Percentiles rank a stretch among this genome's conserved stretches.
These are phyloP conservation scores for Ptychochromis oligacanthus DNA, from an alignment of 2,113 vertebrate genomes.

Conservation along the genomic window DNA sequence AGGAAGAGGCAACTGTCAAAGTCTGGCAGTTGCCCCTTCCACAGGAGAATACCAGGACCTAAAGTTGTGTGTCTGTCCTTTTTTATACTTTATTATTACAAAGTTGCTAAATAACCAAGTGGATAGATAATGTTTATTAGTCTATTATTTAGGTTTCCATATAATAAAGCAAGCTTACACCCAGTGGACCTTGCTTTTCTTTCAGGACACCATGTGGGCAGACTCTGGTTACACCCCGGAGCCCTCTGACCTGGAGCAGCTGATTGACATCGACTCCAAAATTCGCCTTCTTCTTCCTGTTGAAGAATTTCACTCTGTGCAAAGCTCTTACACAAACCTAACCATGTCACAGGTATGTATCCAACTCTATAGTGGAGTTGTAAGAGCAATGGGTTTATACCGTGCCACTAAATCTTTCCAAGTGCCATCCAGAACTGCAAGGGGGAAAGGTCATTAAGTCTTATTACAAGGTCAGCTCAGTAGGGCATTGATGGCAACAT, in stretches of 20 bases:
- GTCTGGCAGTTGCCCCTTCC: conserved; percentile 29
- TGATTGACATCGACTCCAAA: conserved; percentile 85
- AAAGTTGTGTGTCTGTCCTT: conserved; percentile 11
- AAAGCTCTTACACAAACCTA: conserved; percentile 57
- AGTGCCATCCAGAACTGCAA: neutral
- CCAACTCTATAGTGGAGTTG: neutral
- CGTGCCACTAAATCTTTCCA: neutral
- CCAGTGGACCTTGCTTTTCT: conserved; percentile 18
- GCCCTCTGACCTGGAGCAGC: conserved; percentile 77
- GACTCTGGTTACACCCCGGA: conserved; percentile 84
- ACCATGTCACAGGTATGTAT: conserved; percentile 68
- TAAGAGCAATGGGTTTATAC: conserved; percentile 10
- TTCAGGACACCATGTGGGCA: conserved; percentile 77
- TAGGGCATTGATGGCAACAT: conserved; percentile 21
- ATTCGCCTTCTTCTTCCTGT: conserved; percentile 79
- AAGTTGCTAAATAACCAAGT: neutral
- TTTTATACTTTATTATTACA: conserved; percentile 17
- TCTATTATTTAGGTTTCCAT: conserved; percentile 6
- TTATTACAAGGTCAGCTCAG: conserved; percentile 42
- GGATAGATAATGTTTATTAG: neutral
- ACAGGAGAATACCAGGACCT: conserved; percentile 46
- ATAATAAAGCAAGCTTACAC: conserved; percentile 15
- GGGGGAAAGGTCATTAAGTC: conserved; percentile 7
- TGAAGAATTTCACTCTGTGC: conserved; percentile 54
- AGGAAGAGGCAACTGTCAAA: conserved; percentile 37